Evolutionary conservation across 2,113 vertebrate species (phyloP).

Genomic region (Nothoprocta pentlandii): DNA sequence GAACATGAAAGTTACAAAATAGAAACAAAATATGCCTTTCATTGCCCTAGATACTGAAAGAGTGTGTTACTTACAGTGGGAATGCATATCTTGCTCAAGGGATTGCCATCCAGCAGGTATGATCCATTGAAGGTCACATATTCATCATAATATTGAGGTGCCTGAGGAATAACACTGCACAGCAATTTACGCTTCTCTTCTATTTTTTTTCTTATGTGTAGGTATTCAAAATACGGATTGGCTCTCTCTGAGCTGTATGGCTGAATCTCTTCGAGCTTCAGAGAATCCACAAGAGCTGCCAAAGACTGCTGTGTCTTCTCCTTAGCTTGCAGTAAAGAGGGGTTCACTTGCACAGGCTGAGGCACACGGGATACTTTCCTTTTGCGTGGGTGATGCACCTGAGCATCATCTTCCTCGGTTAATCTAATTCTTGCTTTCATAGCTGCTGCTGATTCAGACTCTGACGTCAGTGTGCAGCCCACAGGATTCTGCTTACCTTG

Average conservation of each 20-base stretch:
- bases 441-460: conserved; percentile 84
- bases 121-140: conserved; percentile 98
- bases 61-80: conserved; percentile 89
- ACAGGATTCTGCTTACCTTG: conserved; percentile 82
- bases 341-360: conserved; percentile 81
- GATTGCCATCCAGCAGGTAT: conserved; percentile 96
- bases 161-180: conserved; percentile 95
- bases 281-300: conserved; percentile 92
- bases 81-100: conserved; percentile 98
- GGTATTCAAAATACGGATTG: conserved; percentile 97
- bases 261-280: conserved; percentile 97
- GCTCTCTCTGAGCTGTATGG: conserved; percentile 97
- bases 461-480: conserved; percentile 78
- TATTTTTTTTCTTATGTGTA: conserved; percentile 97
- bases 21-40: not conserved
- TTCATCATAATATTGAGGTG: conserved; percentile 97
- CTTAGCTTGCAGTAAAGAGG: conserved; percentile 86
- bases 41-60: not conserved
- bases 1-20: not conserved
- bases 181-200: conserved; percentile 97
- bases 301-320: conserved; percentile 93
- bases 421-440: conserved; percentile 83
- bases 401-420: conserved; percentile 90
- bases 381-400: conserved; percentile 94
- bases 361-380: conserved; percentile 90